phyloP scores from a whole-genome alignment of 2,888 invertebrate species.

The Anoncus sp. region DNA sequence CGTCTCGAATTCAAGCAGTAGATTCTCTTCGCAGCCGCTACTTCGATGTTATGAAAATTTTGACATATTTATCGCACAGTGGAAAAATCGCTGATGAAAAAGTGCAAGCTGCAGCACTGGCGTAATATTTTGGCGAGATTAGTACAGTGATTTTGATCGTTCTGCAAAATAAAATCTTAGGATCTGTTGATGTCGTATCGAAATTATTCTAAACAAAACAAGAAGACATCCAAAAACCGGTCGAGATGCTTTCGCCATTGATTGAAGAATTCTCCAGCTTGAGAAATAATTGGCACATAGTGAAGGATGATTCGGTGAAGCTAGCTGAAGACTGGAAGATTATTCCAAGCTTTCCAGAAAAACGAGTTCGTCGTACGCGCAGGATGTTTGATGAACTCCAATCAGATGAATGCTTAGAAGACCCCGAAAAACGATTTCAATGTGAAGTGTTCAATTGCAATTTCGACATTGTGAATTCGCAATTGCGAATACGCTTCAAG shows the following conservation, averaged over 20 bases:
- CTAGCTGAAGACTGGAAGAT: no score
- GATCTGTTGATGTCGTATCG: conserved; percentile 20
- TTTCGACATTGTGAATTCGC: conserved; percentile 23
- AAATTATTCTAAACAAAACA: conserved; percentile 36
- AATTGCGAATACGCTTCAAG: conserved; percentile 26
- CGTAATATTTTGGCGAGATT: conserved; percentile 24
- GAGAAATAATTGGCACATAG: no score
- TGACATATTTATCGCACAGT: conserved; percentile 20
- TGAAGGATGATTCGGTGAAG: no score
- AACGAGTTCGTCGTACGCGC: no score
- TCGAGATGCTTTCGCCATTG: no score
- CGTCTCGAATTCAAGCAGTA: conserved; percentile 52
- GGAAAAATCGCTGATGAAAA: conserved; percentile 21
- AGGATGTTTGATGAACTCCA: no score
- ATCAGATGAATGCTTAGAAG: not conserved
- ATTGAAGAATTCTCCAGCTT: no score
- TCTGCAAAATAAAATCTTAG: conserved; percentile 35
- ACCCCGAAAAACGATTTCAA: conserved; percentile 27
- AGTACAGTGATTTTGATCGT: conserved; percentile 27
- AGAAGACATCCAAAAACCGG: no score
- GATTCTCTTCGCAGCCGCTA: conserved; percentile 43
- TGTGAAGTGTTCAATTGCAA: conserved; percentile 15
- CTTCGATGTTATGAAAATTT: conserved; percentile 47
- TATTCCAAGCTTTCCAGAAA: no score
- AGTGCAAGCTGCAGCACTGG: conserved; percentile 5